Evolutionary conservation across 2,113 vertebrate species (phyloP).

Genomic region (Bettongia penicillata): DNA sequence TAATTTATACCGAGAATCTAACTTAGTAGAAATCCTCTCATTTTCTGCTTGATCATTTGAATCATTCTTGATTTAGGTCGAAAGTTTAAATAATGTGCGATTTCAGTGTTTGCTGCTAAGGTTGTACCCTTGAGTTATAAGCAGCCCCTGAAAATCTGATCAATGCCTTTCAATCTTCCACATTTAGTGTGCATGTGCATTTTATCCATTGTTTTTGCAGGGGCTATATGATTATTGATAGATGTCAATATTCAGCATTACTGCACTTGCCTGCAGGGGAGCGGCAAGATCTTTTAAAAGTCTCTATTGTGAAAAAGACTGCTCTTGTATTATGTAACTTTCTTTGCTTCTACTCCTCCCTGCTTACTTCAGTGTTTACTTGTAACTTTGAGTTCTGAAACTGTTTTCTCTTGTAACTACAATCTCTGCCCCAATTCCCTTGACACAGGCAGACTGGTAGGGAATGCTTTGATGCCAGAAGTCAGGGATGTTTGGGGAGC

Average conservation of each 20-base stretch:
- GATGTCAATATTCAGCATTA: slow-evolving; percentile 30
- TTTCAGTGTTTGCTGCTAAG: slow-evolving; percentile 27
- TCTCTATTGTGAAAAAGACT: neutral
- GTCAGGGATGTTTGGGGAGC: neutral
- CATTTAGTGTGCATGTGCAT: neutral
- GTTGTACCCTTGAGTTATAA: neutral
- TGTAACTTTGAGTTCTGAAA: slow-evolving; percentile 17
- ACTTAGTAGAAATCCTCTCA: neutral
- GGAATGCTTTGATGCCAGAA: neutral
- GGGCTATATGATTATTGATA: neutral
- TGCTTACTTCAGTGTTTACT: neutral
- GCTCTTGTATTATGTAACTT: neutral
- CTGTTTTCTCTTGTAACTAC: neutral
- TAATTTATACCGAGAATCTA: neutral
- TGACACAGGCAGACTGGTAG: neutral
- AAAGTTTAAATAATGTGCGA: neutral
- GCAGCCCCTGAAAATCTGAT: slow-evolving; percentile 33
- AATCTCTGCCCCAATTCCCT: neutral
- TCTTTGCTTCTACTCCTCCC: neutral
- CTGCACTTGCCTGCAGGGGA: slow-evolving; percentile 60
- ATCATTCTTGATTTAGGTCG: slow-evolving; percentile 8
- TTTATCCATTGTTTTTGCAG: neutral
- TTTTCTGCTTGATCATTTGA: slow-evolving; percentile 6
- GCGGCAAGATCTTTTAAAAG: slow-evolving; percentile 22
- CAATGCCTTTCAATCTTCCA: neutral